Base-by-base conservation (phyloP, 2,888 invertebrate genomes). In the Sarcophaga caerulescens region DNA sequence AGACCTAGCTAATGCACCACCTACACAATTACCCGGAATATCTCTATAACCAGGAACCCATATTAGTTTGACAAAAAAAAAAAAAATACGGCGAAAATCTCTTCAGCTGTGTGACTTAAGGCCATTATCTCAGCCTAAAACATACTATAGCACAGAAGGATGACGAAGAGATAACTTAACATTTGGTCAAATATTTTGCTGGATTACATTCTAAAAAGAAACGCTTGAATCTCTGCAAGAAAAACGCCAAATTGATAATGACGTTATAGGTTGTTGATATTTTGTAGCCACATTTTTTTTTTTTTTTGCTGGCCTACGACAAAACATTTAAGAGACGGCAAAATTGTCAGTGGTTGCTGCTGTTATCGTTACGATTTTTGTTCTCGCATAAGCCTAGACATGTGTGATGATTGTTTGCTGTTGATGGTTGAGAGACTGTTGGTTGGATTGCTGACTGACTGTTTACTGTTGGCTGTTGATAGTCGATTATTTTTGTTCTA, bases 331-430 rank as follows among this genome's bases (percentile, higher is more conserved):
- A 63, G 68, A 76, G 35, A 60, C 70, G n/a, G 63, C 60, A 69
- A 35, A 70, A 77, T 82, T 82, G 65, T 60, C 66, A 71, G 71
- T 52, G 59, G 65, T 69, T 47, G 59, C 14, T 59, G 45, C 23
- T 60, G 66, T 57, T 60, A 52, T 71, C 59, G 47, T 60, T 76
- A 59, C n/a, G 60, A 66, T 77, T 66, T 76, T 14, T 60, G 60
- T 57, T 65, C 59, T 65, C 59, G 25, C 80, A 65, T 19, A 69
- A 84, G 44, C 47, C 63, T 65, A 73, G 73, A 78, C 81, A 77
- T 62, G 35, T 62, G 52, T 23, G 35, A 60, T 66, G 78, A 19
- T 47, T 62, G 35, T 62, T 62, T 63, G 19, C 17, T 74, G 62
- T 35, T 59, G 60, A 52, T 62, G 45, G 68, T 62, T 83, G 74